Base-by-base conservation (phyloP, 2,888 invertebrate species). In the Habrosyne pyritoides region DNA sequence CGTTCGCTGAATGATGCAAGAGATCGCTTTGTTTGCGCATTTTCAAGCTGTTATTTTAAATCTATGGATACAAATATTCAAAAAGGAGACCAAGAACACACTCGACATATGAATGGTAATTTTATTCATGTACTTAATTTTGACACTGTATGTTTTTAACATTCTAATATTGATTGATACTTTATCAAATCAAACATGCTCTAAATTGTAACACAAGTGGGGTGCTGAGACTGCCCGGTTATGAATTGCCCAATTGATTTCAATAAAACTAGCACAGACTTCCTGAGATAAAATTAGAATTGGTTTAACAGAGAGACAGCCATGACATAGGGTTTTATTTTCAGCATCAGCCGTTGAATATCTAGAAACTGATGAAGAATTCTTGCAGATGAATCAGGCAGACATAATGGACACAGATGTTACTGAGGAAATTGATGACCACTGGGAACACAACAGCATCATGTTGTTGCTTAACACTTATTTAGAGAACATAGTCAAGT, bases 1-100 rank as follows among this genome's bases (percentile, higher is more conserved):
- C 18, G 76, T 71, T 71, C 78, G 90, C 89, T 89, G 86, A 84
- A 81, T 90, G 90, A 90, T 86, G 88, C 86, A 90, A 91, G 82
- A 71, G 63, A 64, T 62, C 36, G 55, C 58, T 68, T 69, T 72
- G 69, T 79, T 86, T 85, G 71, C 78, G 61, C 59, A 59, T 63
- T 64, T 66, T 64, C 42, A 52, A 59, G 30, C 58, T 57, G 59
- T 57, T 53, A 50, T 53, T 53, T 54, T 14, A 18, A 42, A 42
- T 42, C n/a, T 6, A 42, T 42, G 18, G 42, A 42, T 42, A 14
- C 7, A 18, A 18, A 42, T 42, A 42, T 18, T 18, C 4, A 42
- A 7, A 42, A 42, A 42, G 42, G 7, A 42, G 42, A 42, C 42
- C 42, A 42, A 42, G 42, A 2, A 42, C 14, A 42, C 18, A n/a